These are phyloP conservation scores for Calyptomena viridis DNA, from an alignment of 2,113 vertebrate genomes.

Conservation along the genomic window DNA sequence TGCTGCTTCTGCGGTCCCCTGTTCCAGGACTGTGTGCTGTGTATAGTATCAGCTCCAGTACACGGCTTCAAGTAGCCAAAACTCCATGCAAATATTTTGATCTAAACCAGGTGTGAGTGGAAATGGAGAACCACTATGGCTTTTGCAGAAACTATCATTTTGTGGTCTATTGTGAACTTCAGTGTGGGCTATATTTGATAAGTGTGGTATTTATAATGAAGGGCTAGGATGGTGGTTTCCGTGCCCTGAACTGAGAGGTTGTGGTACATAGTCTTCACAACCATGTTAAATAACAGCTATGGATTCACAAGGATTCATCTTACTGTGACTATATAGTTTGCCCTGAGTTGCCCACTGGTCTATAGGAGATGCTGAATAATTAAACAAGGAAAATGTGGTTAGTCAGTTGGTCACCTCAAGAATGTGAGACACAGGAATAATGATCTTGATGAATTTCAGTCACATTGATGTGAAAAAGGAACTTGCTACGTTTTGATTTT, in stretches of 20 bases:
- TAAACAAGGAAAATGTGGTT: neutral
- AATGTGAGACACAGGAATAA: neutral
- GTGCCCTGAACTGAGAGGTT: neutral
- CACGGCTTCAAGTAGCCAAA: neutral
- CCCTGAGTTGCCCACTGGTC: neutral
- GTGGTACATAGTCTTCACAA: neutral
- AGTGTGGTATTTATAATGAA: neutral
- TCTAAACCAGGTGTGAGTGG: neutral
- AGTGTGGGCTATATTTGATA: slow-evolving; percentile 8
- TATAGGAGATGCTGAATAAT: neutral
- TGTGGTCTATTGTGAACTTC: neutral
- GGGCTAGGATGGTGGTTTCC: neutral
- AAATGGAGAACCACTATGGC: neutral
- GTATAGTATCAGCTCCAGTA: neutral
- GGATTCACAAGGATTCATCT: neutral
- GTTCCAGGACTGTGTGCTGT: neutral
- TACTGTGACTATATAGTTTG: neutral
- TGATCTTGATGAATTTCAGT: neutral
- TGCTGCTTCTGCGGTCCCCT: neutral
- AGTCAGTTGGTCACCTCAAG: neutral
- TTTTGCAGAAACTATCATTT: neutral
- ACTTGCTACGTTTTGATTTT: neutral
- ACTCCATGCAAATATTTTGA: neutral
- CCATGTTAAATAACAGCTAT: neutral
- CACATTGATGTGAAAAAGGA: neutral